These are phyloP conservation scores for Flexamia atlantica DNA, from an alignment of 2,888 invertebrate species.

Conservation along the genomic window DNA sequence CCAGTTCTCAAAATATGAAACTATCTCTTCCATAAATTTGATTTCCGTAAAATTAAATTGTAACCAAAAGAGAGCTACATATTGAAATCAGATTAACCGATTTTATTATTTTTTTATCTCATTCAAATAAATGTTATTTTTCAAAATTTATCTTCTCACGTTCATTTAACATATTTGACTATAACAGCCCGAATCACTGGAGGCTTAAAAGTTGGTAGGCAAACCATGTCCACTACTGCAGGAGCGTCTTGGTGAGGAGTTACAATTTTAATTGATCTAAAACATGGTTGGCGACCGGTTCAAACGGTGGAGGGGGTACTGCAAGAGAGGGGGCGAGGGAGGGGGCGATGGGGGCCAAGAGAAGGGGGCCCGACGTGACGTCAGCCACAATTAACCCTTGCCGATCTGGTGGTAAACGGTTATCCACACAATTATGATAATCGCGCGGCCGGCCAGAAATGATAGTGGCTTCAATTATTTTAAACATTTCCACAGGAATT, in stretches of 20 bases:
- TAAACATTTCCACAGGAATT: slow-evolving; percentile 64
- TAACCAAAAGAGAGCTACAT: too few species aligned
- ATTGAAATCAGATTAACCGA: too few species aligned
- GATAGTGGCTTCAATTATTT: slow-evolving; percentile 63
- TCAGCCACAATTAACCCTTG: slow-evolving; percentile 24
- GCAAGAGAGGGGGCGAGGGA: slow-evolving; percentile 57
- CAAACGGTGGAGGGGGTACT: slow-evolving; percentile 52
- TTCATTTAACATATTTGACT: too few species aligned
- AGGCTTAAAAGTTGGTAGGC: not conserved
- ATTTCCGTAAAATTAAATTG: too few species aligned
- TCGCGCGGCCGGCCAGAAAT: slow-evolving; percentile 48
- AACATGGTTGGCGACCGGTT: slow-evolving; percentile 63
- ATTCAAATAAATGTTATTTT: too few species aligned
- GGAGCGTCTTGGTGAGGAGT: slow-evolving; percentile 1
- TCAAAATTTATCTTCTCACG: too few species aligned
- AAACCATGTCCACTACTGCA: not conserved
- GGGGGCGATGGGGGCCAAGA: slow-evolving; percentile 64
- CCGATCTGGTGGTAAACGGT: slow-evolving; percentile 48
- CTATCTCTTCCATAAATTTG: too few species aligned
- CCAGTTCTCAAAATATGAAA: too few species aligned
- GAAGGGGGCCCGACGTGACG: not conserved
- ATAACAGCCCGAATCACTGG: not conserved
- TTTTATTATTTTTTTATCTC: too few species aligned
- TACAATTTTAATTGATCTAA: slow-evolving; percentile 50
- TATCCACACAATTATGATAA: slow-evolving; percentile 56